A percentile compares a stretch with the other conserved stretches of the same genome.
Evolutionary conservation across 2,113 vertebrate genomes (phyloP).

Genomic region (Ranitomeya imitator): DNA sequence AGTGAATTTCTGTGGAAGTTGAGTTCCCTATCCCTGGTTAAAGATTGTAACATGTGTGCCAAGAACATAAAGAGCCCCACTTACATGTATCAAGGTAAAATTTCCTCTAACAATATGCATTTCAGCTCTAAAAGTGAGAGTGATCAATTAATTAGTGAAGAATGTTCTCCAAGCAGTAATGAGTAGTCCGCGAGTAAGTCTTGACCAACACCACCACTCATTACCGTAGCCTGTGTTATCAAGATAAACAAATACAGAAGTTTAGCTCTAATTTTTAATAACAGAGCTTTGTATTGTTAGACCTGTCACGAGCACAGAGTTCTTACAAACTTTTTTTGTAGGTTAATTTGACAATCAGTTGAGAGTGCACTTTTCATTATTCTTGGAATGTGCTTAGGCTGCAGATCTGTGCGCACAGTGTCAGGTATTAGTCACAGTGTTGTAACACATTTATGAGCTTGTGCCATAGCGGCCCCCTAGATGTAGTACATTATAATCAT

Average conservation of each 20-base stretch:
- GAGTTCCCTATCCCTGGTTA: too few species aligned
- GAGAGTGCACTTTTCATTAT: slow-evolving; percentile 69
- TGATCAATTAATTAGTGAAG: background rate
- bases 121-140: background rate
- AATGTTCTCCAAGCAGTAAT: background rate
- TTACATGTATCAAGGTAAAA: background rate
- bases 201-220: background rate
- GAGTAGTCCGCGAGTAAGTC: background rate
- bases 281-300: background rate
- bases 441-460: slow-evolving; percentile 49
- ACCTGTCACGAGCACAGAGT: slow-evolving; percentile 59
- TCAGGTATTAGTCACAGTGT: slow-evolving; percentile 50
- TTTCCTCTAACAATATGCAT: background rate
- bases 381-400: slow-evolving; percentile 72
- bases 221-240: background rate
- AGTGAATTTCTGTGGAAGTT: too few species aligned
- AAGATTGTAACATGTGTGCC: too few species aligned
- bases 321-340: slow-evolving; percentile 65
- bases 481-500: slow-evolving; percentile 51
- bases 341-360: slow-evolving; percentile 64
- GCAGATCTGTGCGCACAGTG: slow-evolving; percentile 56
- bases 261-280: background rate
- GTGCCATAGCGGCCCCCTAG: slow-evolving; percentile 12
- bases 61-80: too few species aligned
- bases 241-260: background rate